These are phyloP conservation scores for Pipistrellus nathusii DNA, from an alignment of 2,797 vertebrate species.

Conservation along the genomic window DNA sequence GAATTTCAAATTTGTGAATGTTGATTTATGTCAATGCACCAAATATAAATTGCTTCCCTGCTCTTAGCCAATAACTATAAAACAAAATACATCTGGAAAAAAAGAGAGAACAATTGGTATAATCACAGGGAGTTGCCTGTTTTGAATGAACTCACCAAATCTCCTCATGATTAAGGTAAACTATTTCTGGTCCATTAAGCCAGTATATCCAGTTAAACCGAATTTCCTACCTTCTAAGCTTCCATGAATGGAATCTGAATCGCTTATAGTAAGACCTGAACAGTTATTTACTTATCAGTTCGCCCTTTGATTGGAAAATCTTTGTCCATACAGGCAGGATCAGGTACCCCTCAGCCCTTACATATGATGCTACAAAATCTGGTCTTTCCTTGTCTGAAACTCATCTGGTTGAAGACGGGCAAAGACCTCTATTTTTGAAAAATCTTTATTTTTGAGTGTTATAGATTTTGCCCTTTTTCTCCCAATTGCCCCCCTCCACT, in stretches of 20 bases:
- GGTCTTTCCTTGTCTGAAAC: neutral
- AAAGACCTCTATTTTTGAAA: neutral
- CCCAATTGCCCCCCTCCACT: too few species aligned
- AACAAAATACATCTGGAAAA: constrained; percentile 15
- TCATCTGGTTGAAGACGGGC: neutral
- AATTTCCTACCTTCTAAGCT: neutral
- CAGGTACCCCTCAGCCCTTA: neutral
- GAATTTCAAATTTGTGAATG: constrained; percentile 81
- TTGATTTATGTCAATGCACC: constrained; percentile 72
- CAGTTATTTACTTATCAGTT: neutral
- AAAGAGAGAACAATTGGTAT: neutral
- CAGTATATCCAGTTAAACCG: neutral
- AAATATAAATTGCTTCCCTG: constrained; percentile 56
- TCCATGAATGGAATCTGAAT: neutral
- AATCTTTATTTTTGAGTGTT: too few species aligned
- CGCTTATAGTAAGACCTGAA: neutral
- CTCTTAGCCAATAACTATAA: neutral
- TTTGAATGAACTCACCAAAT: constrained; percentile 2
- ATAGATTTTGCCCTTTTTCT: too few species aligned
- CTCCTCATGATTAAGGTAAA: neutral
- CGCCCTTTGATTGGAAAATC: neutral
- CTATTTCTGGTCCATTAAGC: neutral
- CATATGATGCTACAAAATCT: neutral
- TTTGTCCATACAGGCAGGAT: neutral
- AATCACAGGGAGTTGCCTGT: neutral